These are phyloP conservation scores for Pseudachorutes palmiensis DNA, from an alignment of 1,140 invertebrate species.

Conservation along the genomic window DNA sequence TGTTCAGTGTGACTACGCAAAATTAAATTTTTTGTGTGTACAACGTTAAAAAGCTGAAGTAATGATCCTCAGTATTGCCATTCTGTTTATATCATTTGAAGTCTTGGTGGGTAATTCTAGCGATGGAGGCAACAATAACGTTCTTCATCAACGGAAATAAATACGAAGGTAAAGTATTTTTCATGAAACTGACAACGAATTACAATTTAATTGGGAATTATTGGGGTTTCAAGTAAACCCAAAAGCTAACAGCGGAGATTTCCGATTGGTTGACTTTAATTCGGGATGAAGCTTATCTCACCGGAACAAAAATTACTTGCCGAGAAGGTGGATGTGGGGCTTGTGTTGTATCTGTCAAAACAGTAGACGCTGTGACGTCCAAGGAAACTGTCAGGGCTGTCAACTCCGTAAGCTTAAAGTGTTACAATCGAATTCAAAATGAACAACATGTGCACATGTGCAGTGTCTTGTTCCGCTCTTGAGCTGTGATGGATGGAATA, in stretches of 20 bases:
- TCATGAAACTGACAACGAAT: neutral
- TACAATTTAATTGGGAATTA: neutral
- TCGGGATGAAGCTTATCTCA: constrained; percentile 22
- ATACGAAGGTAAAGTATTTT: constrained; percentile 20
- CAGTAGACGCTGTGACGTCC: constrained; percentile 15
- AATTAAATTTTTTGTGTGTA: too few relatives aligned
- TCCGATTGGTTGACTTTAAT: constrained; percentile 24
- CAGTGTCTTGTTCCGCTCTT: constrained; percentile 48
- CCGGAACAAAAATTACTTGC: constrained; percentile 31
- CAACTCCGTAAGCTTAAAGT: constrained; percentile 39
- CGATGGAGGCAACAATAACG: neutral
- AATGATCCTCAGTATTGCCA: too few relatives aligned
- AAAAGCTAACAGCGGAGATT: neutral
- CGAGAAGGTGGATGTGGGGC: constrained; percentile 32
- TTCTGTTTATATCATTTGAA: too few relatives aligned
- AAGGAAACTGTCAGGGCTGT: constrained; percentile 38
- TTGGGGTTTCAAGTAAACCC: constrained; percentile 5
- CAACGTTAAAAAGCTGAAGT: too few relatives aligned
- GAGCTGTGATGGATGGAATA: constrained; percentile 46
- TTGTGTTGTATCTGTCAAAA: constrained; percentile 24
- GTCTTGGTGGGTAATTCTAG: too few relatives aligned
- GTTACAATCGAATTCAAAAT: neutral
- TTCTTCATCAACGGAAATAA: constrained; percentile 28
- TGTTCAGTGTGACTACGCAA: too few relatives aligned
- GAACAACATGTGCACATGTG: too few relatives aligned